Evolutionary conservation across 2,113 vertebrate species (phyloP).

Genomic region (Ctenomys sociabilis): DNA sequence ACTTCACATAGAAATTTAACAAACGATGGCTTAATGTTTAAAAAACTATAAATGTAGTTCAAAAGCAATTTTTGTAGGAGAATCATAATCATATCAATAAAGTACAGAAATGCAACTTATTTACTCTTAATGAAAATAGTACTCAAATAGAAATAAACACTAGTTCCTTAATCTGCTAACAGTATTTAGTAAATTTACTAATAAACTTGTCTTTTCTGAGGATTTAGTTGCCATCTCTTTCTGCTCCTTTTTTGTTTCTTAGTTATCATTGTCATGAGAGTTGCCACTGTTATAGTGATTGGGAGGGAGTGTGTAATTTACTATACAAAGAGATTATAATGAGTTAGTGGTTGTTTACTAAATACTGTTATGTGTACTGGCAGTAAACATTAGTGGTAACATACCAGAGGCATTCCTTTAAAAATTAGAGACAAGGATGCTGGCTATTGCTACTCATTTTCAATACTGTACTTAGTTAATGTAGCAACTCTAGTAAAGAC

Average conservation of each 20-base stretch:
- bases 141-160: slow-evolving; percentile 50
- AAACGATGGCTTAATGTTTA: not conserved
- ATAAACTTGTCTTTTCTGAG: not conserved
- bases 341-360: not conserved
- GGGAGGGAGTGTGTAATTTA: not conserved
- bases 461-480: not conserved
- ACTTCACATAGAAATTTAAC: slow-evolving; percentile 27
- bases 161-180: slow-evolving; percentile 36
- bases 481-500: not conserved
- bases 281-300: not conserved
- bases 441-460: not conserved
- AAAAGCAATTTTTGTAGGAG: not conserved
- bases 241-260: not conserved
- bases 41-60: not conserved
- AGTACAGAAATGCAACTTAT: not conserved
- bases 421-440: slow-evolving; percentile 21
- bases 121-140: slow-evolving; percentile 9
- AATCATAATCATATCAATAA: not conserved
- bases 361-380: too few relatives aligned
- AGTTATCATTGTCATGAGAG: not conserved
- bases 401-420: slow-evolving; percentile 20
- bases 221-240: not conserved
- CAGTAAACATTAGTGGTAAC: slow-evolving; percentile 37
- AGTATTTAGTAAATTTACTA: slow-evolving; percentile 9
- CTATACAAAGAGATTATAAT: not conserved